Percentiles rank a stretch among this genome's conserved stretches.
phyloP scores from a whole-genome alignment of 2,888 invertebrate species.

The Drosophila atripex region DNA sequence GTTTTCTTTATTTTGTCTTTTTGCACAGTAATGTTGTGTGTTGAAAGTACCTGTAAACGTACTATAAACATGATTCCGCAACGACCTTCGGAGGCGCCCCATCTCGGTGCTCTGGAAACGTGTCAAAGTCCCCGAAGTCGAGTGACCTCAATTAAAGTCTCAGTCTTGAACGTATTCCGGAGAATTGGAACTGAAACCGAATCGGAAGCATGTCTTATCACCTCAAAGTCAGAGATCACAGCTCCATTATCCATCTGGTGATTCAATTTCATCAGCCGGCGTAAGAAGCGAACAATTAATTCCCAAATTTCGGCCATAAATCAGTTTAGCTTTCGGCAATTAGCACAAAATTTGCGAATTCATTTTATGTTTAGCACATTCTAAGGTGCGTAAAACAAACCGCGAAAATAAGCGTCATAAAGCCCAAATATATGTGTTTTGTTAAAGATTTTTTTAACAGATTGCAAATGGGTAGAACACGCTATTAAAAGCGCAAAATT shows the following conservation, averaged over 20 bases:
- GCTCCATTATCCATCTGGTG: neutral
- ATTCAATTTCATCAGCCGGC: constrained; percentile 40
- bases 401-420: constrained; percentile 54
- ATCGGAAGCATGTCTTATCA: constrained; percentile 28
- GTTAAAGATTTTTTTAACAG: constrained; percentile 40
- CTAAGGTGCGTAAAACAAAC: constrained; percentile 66
- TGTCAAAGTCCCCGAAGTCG: constrained; percentile 40
- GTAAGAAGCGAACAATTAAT: constrained; percentile 31
- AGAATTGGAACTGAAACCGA: constrained; percentile 7
- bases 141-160: constrained; percentile 31
- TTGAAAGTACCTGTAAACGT: constrained; percentile 33
- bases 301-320: constrained; percentile 44
- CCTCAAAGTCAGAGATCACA: constrained; percentile 3
- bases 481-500: constrained; percentile 24
- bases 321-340: constrained; percentile 43
- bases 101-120: constrained; percentile 29
- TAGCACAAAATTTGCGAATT: constrained; percentile 52
- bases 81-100: constrained; percentile 31
- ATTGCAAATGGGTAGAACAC: constrained; percentile 58
- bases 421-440: constrained; percentile 23
- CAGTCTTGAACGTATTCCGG: constrained; percentile 21
- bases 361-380: constrained; percentile 60
- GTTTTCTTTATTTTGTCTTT: neutral
- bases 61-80: constrained; percentile 30
- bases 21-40: constrained; percentile 26